Conservation (phyloP, 2,797 vertebrate species). For the Malacoraja senta region DNA sequence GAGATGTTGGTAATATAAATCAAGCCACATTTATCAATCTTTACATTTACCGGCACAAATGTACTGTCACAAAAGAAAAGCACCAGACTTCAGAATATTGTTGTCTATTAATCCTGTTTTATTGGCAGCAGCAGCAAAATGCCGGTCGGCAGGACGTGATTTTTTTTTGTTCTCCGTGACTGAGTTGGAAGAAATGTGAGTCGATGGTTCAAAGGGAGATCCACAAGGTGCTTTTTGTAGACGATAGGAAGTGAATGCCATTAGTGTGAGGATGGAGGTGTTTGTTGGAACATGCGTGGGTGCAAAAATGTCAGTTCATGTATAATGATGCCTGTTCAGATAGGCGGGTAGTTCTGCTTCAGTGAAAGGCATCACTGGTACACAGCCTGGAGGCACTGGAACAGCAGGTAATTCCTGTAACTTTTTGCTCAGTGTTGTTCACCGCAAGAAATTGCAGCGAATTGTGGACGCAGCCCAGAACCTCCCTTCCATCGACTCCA, state of each 20-base stretch:
- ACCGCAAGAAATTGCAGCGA: too few species aligned
- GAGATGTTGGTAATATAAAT: too few species aligned
- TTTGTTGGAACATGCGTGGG: not conserved
- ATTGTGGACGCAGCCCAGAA: too few species aligned
- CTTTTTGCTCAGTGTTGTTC: slow-evolving; percentile 22
- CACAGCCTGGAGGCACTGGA: slow-evolving; percentile 6
- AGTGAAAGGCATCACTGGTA: not conserved
- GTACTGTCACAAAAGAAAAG: too few species aligned
- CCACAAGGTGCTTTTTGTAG: not conserved
- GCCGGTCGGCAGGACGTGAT: not conserved
- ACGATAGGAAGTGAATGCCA: not conserved
- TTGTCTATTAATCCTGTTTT: not conserved
- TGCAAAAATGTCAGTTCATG: not conserved
- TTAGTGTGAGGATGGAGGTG: not conserved
- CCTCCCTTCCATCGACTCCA: too few species aligned
- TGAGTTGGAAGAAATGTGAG: not conserved
- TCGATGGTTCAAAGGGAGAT: not conserved
- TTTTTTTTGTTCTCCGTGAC: not conserved
- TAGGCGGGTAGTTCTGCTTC: not conserved
- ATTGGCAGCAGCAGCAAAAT: not conserved
- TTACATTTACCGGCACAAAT: too few species aligned
- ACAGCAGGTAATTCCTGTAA: slow-evolving; percentile 35
- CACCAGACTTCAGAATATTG: not conserved
- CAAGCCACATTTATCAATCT: too few species aligned
- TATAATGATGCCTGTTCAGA: not conserved